Conservation (phyloP, 2,888 invertebrate species). For the Sinodicranocentrus sp. region DNA sequence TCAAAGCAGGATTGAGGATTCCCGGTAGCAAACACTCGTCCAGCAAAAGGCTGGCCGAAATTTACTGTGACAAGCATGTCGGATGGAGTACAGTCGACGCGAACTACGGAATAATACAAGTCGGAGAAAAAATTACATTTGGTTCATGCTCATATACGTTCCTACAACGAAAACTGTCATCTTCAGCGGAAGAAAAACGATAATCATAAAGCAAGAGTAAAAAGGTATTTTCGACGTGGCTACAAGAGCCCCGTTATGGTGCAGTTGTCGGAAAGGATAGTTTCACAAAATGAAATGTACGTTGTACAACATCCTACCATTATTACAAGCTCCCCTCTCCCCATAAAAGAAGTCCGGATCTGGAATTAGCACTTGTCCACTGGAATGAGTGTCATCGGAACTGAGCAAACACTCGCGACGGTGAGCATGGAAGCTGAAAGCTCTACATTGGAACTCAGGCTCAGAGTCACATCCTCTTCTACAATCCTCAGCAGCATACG, state of each 20-base stretch:
- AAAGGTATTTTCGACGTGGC: too few species aligned
- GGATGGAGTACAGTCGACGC: slow-evolving; percentile 86
- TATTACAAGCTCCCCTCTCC: slow-evolving; percentile 89
- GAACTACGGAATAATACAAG: slow-evolving; percentile 82
- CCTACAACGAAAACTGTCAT: too few species aligned
- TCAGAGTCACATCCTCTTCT: slow-evolving; percentile 79
- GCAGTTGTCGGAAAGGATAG: too few species aligned
- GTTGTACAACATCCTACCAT: too few species aligned
- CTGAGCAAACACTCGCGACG: slow-evolving; percentile 84
- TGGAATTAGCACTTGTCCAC: slow-evolving; percentile 84
- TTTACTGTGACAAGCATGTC: slow-evolving; percentile 83
- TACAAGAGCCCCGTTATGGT: too few species aligned
- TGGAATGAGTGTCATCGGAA: slow-evolving; percentile 89
- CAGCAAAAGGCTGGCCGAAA: slow-evolving; percentile 81
- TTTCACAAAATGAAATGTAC: too few species aligned
- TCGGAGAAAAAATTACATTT: too few species aligned
- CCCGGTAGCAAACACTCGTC: slow-evolving; percentile 89
- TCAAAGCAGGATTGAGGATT: slow-evolving; percentile 86
- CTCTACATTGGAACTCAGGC: slow-evolving; percentile 79
- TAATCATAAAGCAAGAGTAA: too few species aligned
- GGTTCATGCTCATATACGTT: too few species aligned
- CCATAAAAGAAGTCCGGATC: slow-evolving; percentile 85
- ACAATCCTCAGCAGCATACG: slow-evolving; percentile 78
- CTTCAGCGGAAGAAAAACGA: too few species aligned
- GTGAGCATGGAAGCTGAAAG: slow-evolving; percentile 77